phyloP scores from a whole-genome alignment of 2,797 vertebrate species.

The Siniperca undulata region DNA sequence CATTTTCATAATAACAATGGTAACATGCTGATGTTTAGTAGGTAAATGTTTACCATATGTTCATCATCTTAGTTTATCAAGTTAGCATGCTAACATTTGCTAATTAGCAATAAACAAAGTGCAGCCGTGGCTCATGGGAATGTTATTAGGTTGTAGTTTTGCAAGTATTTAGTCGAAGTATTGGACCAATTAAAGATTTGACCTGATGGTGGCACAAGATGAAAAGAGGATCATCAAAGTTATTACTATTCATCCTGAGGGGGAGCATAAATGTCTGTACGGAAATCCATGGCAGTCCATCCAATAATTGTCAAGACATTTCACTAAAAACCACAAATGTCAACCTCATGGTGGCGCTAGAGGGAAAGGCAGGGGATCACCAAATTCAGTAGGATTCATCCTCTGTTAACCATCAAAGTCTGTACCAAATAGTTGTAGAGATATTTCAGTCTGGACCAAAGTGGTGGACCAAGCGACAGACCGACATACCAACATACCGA shows the following conservation, averaged over 20 bases:
- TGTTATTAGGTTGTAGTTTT: neutral
- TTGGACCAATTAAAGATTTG: neutral
- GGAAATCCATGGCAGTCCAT: neutral
- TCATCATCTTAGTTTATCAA: too few relatives aligned
- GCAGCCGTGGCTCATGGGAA: too few relatives aligned
- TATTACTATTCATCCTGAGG: neutral
- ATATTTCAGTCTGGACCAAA: conserved; percentile 3
- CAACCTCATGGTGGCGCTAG: neutral
- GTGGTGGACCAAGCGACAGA: neutral
- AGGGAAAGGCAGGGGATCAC: neutral
- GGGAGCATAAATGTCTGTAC: neutral
- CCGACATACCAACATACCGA: too few relatives aligned
- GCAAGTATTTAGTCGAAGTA: neutral
- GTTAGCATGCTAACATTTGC: too few relatives aligned
- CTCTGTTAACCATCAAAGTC: neutral
- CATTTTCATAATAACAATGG: neutral
- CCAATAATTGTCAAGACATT: neutral
- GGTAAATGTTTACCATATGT: neutral
- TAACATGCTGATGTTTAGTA: neutral
- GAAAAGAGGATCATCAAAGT: neutral
- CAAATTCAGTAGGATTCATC: neutral
- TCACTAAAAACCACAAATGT: neutral
- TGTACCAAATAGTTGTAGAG: neutral
- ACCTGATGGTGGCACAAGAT: neutral
- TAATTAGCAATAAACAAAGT: too few relatives aligned